Evolutionary conservation across 1,140 invertebrate genomes (phyloP).

Genomic region (Drepana arcuata): DNA sequence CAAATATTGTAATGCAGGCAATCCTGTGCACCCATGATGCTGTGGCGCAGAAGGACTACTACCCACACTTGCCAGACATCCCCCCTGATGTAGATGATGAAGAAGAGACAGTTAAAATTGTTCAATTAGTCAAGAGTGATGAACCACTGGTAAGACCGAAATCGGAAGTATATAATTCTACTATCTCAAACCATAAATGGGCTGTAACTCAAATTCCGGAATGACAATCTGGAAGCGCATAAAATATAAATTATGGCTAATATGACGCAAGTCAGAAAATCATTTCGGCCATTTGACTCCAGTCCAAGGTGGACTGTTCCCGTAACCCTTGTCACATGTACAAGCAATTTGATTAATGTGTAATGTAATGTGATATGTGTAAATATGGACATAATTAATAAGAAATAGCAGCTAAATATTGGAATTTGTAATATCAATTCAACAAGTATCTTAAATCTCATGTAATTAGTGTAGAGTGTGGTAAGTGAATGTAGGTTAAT

Average conservation of each 20-base stretch:
- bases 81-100: slow-evolving; percentile 91
- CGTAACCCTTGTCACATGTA: too few relatives aligned
- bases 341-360: too few relatives aligned
- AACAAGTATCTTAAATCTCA: not conserved
- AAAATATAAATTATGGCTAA: slow-evolving; percentile 1
- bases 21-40: slow-evolving; percentile 94
- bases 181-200: too few relatives aligned
- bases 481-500: too few relatives aligned
- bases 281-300: too few relatives aligned
- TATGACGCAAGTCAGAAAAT: too few relatives aligned
- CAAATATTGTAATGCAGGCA: too few relatives aligned
- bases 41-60: slow-evolving; percentile 95
- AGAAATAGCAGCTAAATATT: slow-evolving; percentile 62
- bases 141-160: slow-evolving; percentile 92
- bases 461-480: not conserved
- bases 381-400: too few relatives aligned
- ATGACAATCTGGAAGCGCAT: slow-evolving; percentile 2
- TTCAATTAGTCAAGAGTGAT: slow-evolving; percentile 96
- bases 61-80: slow-evolving; percentile 90
- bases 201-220: too few relatives aligned
- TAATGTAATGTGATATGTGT: too few relatives aligned
- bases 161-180: too few relatives aligned
- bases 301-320: too few relatives aligned
- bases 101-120: slow-evolving; percentile 97
- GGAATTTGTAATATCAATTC: not conserved